phyloP scores from a whole-genome alignment of 2,888 invertebrate species.

The Mylabris sibirica region DNA sequence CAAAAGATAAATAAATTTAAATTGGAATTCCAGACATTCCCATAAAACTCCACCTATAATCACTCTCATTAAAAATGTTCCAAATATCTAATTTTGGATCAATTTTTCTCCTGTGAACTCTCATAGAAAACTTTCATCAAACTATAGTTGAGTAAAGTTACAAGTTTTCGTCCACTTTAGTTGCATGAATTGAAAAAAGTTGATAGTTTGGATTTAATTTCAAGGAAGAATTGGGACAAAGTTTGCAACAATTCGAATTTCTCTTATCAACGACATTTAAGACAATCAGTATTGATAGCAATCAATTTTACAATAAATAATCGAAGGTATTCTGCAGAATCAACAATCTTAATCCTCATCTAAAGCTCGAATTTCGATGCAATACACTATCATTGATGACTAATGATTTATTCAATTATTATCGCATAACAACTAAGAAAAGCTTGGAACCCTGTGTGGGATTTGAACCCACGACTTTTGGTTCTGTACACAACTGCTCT shows the following conservation, averaged over 20 bases:
- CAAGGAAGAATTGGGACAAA: background rate
- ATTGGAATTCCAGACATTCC: conserved; percentile 8
- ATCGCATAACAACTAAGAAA: too few relatives aligned
- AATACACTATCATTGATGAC: too few relatives aligned
- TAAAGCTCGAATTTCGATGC: too few relatives aligned
- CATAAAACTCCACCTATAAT: background rate
- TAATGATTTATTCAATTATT: too few relatives aligned
- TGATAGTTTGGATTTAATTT: background rate
- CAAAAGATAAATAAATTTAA: background rate
- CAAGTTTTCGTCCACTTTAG: background rate
- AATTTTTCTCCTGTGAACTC: background rate
- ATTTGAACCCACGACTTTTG: too few relatives aligned
- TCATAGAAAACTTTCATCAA: background rate
- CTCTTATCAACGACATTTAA: background rate
- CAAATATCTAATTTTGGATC: background rate
- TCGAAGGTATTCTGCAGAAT: too few relatives aligned
- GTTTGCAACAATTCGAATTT: background rate
- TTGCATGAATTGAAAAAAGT: background rate
- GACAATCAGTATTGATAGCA: background rate
- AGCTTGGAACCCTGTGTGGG: too few relatives aligned
- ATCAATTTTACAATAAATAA: background rate
- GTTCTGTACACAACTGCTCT: too few relatives aligned
- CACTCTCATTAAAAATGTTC: background rate
- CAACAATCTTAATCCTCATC: too few relatives aligned
- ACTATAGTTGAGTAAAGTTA: background rate